Conservation (phyloP, 2,113 vertebrate species). For the Peromyscus polionotus region DNA sequence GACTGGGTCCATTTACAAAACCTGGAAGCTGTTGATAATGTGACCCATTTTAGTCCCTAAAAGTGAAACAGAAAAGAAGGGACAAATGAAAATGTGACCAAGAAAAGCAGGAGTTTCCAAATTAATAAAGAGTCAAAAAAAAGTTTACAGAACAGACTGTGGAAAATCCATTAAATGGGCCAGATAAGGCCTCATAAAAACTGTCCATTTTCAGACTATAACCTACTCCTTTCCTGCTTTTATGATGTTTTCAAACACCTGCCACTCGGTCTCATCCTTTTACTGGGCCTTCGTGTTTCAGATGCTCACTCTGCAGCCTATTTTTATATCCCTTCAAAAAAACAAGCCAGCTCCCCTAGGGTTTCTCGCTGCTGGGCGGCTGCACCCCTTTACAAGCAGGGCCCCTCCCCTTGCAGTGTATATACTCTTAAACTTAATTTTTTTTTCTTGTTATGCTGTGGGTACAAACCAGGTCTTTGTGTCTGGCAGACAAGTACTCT, state of each 20-base stretch:
- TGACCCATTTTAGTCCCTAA: not conserved
- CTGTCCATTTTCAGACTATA: not conserved
- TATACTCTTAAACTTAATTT: not conserved
- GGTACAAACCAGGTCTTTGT: not conserved
- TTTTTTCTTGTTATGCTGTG: not conserved
- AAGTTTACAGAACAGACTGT: not conserved
- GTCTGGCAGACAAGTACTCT: not conserved
- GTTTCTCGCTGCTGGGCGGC: not conserved
- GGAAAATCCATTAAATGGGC: not conserved
- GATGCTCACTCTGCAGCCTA: not conserved
- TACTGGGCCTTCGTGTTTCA: not conserved
- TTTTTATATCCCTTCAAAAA: not conserved
- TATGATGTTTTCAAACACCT: constrained; percentile 2
- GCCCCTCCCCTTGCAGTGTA: not conserved
- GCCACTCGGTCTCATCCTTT: not conserved
- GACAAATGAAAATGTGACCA: not conserved
- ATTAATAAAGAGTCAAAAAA: constrained; percentile 30
- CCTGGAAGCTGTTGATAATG: not conserved
- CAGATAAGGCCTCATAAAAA: not conserved
- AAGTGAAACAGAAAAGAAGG: not conserved
- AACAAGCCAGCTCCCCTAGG: not conserved
- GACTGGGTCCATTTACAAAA: not conserved
- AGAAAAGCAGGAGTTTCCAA: not conserved
- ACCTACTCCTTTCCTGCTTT: not conserved
- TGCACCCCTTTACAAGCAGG: not conserved